Evolutionary conservation across 2,888 invertebrate genomes (phyloP), one percentile per base, ranked within the genome.

Genomic region (Orchestes rusci): DNA sequence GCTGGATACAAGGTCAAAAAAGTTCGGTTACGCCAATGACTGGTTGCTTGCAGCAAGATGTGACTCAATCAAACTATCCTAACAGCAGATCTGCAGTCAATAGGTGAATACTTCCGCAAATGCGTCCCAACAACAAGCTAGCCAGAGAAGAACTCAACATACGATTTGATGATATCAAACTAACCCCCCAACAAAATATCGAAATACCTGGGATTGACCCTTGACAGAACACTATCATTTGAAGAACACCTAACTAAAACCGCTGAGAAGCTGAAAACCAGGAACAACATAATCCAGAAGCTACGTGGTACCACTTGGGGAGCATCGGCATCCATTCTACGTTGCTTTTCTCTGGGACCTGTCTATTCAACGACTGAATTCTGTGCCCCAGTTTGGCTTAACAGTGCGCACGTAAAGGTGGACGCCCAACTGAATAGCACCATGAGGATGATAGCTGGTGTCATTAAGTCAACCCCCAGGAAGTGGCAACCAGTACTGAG

Each of bases 41-140:
- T 17, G 34, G 17, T 16, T n/a, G 2, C 3, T 34, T 2, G n/a
- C 34, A 2, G n/a, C 18, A 2, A n/a, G n/a, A n/a, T n/a, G n/a
- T n/a, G n/a, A n/a, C n/a, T n/a, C n/a, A n/a, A n/a, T n/a, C n/a
- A n/a, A n/a, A n/a, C n/a, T n/a, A n/a, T n/a, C 10, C 23, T 23
- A 23, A 7, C 23, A 5, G 10, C 7, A 23, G 23, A 23, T 23
- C 10, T 23, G 7, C 7, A 34, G 4, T 4, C 5, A 34, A 16
- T 34, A 7, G 18, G 34, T 16, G 16, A 7, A 5, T 17, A 16
- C 5, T 17, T 16, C 16, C 16, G 16, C 13, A 34, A 17, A 16
- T 34, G 34, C 36, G 34, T 19, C 13, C 34, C 16, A 34, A 45
- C 30, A 45, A 45, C 12, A 46, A 46, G 23, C 13, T 28, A 8